Percentiles rank a stretch among this genome's conserved stretches.
These are phyloP conservation scores for Exaiptasia diaphana DNA, from an alignment of 64 coral and sea anemone species.

Conservation along the genomic window DNA sequence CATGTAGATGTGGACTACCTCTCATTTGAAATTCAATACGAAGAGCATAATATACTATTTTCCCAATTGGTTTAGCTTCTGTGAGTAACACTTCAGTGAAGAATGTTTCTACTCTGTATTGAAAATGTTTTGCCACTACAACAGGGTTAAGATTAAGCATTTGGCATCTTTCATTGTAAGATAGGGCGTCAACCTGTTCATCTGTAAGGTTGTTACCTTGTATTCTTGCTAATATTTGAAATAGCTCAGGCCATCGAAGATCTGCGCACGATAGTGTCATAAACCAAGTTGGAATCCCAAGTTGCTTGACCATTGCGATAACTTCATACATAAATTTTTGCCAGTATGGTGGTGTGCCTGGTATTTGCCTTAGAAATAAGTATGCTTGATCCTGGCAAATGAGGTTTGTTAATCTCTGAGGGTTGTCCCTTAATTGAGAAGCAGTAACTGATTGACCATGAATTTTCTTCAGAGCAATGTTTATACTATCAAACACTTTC, in stretches of 20 bases:
- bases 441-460: background rate
- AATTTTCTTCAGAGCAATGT: conserved; percentile 10
- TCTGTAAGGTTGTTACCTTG: conserved; percentile 19
- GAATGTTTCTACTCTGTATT: conserved; percentile 51
- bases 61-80: conserved; percentile 39
- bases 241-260: conserved; percentile 20
- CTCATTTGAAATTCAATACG: conserved; percentile 55
- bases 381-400: conserved; percentile 45
- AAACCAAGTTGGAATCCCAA: conserved; percentile 34
- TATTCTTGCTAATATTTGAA: conserved; percentile 30
- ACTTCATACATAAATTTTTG: conserved; percentile 39
- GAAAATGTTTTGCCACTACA: conserved; percentile 41
- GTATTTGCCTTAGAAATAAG: conserved; percentile 33
- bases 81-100: conserved; percentile 31
- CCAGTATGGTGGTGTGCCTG: conserved; percentile 45
- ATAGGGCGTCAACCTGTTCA: conserved; percentile 33
- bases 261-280: conserved; percentile 21
- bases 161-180: conserved; percentile 23
- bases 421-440: background rate
- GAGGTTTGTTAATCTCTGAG: background rate
- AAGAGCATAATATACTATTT: conserved; percentile 46
- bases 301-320: conserved; percentile 26
- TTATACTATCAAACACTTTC: background rate
- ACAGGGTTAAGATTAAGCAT: conserved; percentile 44
- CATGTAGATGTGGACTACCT: conserved; percentile 38